Evolutionary conservation across 2,888 invertebrate genomes (phyloP).

Genomic region (Amblyteles armatorius): DNA sequence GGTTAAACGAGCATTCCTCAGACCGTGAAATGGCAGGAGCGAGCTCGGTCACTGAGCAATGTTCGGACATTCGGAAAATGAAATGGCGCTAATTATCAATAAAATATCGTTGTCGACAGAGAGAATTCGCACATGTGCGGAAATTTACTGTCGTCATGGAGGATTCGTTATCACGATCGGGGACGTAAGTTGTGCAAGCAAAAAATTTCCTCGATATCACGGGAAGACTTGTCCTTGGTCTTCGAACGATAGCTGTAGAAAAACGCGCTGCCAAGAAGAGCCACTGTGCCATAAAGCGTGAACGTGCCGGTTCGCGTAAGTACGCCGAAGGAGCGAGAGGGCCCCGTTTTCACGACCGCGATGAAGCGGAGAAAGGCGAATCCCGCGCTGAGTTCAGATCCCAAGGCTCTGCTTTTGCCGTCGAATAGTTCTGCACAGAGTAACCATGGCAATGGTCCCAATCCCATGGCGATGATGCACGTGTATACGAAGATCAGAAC

Average conservation of each 20-base stretch:
- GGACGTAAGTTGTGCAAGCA: conserved; percentile 71
- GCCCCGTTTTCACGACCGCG: conserved; percentile 89
- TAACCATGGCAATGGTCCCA: conserved; percentile 90
- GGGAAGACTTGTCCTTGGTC: conserved; percentile 89
- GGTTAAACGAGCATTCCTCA: conserved; percentile 46
- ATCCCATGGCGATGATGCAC: conserved; percentile 87
- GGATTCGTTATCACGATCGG: conserved; percentile 77
- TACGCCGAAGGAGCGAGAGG: conserved; percentile 86
- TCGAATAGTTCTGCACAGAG: conserved; percentile 91
- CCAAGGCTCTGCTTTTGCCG: conserved; percentile 87
- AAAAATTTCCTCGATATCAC: conserved; percentile 88
- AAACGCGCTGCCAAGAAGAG: conserved; percentile 87
- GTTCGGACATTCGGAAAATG: not conserved
- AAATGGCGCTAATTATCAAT: conserved; percentile 27
- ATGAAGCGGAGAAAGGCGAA: conserved; percentile 89
- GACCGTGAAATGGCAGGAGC: not conserved
- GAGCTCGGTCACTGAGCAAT: conserved; percentile 7
- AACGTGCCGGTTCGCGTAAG: conserved; percentile 89
- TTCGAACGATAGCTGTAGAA: conserved; percentile 89
- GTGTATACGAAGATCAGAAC: conserved; percentile 87
- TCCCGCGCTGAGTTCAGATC: conserved; percentile 89
- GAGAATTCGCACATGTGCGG: not conserved
- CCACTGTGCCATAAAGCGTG: conserved; percentile 87
- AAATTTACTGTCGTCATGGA: conserved; percentile 40
- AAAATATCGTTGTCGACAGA: not conserved